Evolutionary conservation across 2,888 invertebrate genomes (phyloP).

Genomic region (Drosophila multiciliata): DNA sequence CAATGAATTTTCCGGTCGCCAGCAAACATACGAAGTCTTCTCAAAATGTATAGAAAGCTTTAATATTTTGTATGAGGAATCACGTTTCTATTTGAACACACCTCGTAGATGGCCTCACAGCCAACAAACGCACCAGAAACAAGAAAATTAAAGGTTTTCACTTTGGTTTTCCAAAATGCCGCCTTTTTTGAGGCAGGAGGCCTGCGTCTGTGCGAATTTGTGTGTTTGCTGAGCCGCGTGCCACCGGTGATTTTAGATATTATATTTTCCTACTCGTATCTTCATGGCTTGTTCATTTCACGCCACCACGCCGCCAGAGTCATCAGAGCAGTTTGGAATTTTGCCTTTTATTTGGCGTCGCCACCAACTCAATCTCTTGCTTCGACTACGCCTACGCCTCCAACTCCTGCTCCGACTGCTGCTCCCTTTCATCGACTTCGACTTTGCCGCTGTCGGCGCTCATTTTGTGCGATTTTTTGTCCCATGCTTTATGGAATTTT

Average conservation of each 20-base stretch:
- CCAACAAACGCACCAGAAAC: slow-evolving; percentile 16
- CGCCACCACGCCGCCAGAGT: slow-evolving; percentile 43
- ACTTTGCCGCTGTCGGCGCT: slow-evolving; percentile 17
- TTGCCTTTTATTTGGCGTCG: slow-evolving; percentile 42
- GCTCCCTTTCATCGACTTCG: slow-evolving; percentile 1
- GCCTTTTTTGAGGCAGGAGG: slow-evolving; percentile 9
- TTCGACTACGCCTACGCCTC: slow-evolving; percentile 13
- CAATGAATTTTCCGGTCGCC: slow-evolving; percentile 61
- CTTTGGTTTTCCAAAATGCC: slow-evolving; percentile 44
- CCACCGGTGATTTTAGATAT: slow-evolving; percentile 60
- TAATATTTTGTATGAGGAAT: background rate
- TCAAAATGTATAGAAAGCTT: background rate
- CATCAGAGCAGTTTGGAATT: slow-evolving; percentile 11
- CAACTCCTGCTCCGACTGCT: slow-evolving; percentile 8
- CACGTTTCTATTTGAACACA: background rate
- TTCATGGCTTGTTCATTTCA: slow-evolving; percentile 66
- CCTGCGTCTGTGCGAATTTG: slow-evolving; percentile 18
- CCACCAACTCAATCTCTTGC: slow-evolving; percentile 14
- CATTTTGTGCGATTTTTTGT: slow-evolving; percentile 32
- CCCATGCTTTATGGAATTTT: slow-evolving; percentile 59
- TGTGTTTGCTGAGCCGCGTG: slow-evolving; percentile 43
- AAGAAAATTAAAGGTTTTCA: slow-evolving; percentile 67
- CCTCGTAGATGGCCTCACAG: background rate
- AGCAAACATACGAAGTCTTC: background rate
- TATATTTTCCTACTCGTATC: slow-evolving; percentile 49